Evolutionary conservation across 2,888 invertebrate species (phyloP).

Genomic region (Meghimatium bilineatum): DNA sequence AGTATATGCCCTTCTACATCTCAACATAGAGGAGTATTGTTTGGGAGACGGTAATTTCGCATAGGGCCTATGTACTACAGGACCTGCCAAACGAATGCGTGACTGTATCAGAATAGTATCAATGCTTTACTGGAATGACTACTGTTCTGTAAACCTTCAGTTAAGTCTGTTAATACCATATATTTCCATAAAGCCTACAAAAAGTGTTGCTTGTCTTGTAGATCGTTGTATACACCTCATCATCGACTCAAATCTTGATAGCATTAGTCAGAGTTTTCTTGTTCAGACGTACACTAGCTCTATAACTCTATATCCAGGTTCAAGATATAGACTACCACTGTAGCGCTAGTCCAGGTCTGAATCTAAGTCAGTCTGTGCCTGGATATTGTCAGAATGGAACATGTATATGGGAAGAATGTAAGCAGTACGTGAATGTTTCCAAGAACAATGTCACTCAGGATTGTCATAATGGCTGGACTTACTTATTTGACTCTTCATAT

Average conservation of each 20-base stretch:
- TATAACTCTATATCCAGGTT: not conserved
- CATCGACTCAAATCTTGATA: not conserved
- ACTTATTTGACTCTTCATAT: constrained; percentile 30
- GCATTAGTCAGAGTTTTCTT: not conserved
- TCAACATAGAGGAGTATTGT: too few species aligned
- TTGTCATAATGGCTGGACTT: constrained; percentile 52
- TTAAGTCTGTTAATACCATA: too few species aligned
- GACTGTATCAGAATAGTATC: too few species aligned
- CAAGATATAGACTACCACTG: constrained; percentile 29
- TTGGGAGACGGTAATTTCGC: too few species aligned
- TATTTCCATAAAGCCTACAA: too few species aligned
- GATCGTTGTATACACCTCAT: too few species aligned
- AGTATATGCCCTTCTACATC: too few species aligned
- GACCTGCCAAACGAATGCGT: too few species aligned
- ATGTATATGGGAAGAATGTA: constrained; percentile 31
- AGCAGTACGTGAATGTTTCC: constrained; percentile 38
- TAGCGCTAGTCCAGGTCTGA: constrained; percentile 33
- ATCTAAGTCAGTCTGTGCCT: constrained; percentile 26
- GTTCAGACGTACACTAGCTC: not conserved
- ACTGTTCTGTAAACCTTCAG: too few species aligned
- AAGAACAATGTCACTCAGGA: constrained; percentile 39
- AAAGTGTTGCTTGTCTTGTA: too few species aligned
- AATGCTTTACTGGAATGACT: too few species aligned
- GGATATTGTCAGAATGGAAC: not conserved
- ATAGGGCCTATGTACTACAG: too few species aligned